phyloP scores from a whole-genome alignment of 2,888 invertebrate species.

The Drosophila mimetica region DNA sequence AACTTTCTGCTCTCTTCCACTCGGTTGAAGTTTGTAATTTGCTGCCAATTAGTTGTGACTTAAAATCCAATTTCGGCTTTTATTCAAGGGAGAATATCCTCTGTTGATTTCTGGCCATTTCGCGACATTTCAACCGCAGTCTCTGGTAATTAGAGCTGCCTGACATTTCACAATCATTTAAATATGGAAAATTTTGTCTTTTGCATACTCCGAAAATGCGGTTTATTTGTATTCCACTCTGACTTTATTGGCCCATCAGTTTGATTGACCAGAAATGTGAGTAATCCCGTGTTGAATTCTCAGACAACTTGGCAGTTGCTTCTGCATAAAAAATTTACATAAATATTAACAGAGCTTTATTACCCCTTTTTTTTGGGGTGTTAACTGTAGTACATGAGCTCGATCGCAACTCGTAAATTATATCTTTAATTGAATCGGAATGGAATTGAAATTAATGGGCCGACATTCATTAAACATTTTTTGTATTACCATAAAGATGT shows the following conservation, averaged over 20 bases:
- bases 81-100: slow-evolving; percentile 2
- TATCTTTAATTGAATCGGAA: slow-evolving; percentile 11
- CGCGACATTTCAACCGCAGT: slow-evolving; percentile 10
- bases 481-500: slow-evolving; percentile 14
- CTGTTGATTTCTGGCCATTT: slow-evolving; percentile 8
- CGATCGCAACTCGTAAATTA: slow-evolving; percentile 19
- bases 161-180: slow-evolving; percentile 57
- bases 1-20: slow-evolving; percentile 27
- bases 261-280: slow-evolving; percentile 46
- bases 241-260: slow-evolving; percentile 36
- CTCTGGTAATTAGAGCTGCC: slow-evolving; percentile 45
- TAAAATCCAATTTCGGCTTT: slow-evolving; percentile 26
- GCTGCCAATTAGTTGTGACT: slow-evolving; percentile 30
- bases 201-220: slow-evolving; percentile 7
- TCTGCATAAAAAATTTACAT: slow-evolving; percentile 11
- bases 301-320: slow-evolving; percentile 39
- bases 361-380: slow-evolving; percentile 4
- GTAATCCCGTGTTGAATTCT: slow-evolving; percentile 27
- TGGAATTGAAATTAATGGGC: slow-evolving; percentile 14
- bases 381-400: slow-evolving; percentile 1
- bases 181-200: slow-evolving; percentile 27
- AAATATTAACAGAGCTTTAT: slow-evolving; percentile 11
- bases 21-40: slow-evolving; percentile 30
- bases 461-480: neutral
- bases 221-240: slow-evolving; percentile 24